Evolutionary conservation across 2,113 vertebrate species (phyloP), one percentile per base, ranked within the genome.

Genomic region (Colistium nudipinnis): DNA sequence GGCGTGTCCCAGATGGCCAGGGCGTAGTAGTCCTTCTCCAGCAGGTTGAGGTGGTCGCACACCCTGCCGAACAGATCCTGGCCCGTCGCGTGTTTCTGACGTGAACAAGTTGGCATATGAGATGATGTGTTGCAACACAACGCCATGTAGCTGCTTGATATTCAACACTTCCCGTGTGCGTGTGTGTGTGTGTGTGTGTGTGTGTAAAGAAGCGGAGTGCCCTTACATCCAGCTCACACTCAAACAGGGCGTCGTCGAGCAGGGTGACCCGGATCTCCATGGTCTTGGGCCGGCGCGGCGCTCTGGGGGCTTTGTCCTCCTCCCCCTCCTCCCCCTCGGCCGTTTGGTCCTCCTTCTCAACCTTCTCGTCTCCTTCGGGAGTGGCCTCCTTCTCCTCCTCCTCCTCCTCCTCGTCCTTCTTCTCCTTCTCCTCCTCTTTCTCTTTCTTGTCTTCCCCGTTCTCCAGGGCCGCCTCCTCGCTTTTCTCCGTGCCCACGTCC

Each of bases 1-100:
- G 92, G 76, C 0, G 92, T 94, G 66, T 98, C 96, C 95, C 95
- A 98, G 89, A 96, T 85, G 55, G 94, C 94, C 75, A 99, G 90
- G 6, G 95, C 95, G 72, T 97, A 99, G 80, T 99, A 99, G 89
- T 99, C 98, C 80, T 96, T 96, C 89, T 99, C 98, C 86, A 99
- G 88, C 63, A 99, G 94, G 81, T 98, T 99, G 80, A 99, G 95
- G 78, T 99, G 96, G 66, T 97, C 96, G 9, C 97, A 99, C 31
- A 99, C 97, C 86, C 94, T 96, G 56, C 93, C 93, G 78, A 98
- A 96, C 25, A 99, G 87, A 44, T 99, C 97, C 78, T 97, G 96
- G 16, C 98, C 98, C 87, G 96, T 96, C 45, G 94, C 93, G 2
- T 99, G 96, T 96, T 98, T 99, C 97, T 99, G 88, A 6, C 88